Evolutionary conservation across 1,140 invertebrate species (phyloP), one percentile per base, ranked within the genome.

Genomic region (Dreissena rostriformis): DNA sequence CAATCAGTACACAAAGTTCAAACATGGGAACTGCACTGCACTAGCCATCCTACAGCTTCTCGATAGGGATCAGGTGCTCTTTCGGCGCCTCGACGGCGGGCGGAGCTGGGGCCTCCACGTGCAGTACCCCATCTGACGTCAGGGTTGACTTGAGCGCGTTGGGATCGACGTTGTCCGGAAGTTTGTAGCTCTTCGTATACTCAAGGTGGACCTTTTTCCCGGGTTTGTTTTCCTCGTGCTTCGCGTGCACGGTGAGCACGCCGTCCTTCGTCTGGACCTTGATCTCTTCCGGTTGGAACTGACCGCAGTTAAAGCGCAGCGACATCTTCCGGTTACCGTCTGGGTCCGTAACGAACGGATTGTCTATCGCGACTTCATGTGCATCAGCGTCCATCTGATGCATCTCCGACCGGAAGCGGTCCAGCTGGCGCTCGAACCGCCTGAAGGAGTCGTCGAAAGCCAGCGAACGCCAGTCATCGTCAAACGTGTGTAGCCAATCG

Each of bases 251-350:
- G 49, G 89, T 86, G 19, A 93, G 84, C 15, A 76, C 82, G 66
- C 88, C 90, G 78, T 92, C 91, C 15, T 90, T 53, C 0, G 91
- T 91, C 72, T 90, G 90, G 1, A 93, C 90, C 53, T 86, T 73
- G 76, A 93, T 92, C 81, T 92, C 91, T 28, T 92, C 91, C 0
- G 92, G 91, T 83, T 91, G 90, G 79, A 92, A 92, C 28, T 92
- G 73, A 39, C 86, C 88, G 29, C 90, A 90, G 79, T 93, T 90
- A 83, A 92, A 93, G n/a, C 91, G 85, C 10, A 93, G 79, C 12
- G 88, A 88, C 14, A 92, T 68, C 66, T 88, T 88, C 75, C 90
- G 90, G 75, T 90, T 91, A 22, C 91, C 91, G 1, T 88, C 72
- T 7, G 74, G 39, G 73, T 91, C 90, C 28, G 49, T 71, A 24